Conservation (phyloP, 2,113 vertebrate species). For the Syngnathus floridae region DNA sequence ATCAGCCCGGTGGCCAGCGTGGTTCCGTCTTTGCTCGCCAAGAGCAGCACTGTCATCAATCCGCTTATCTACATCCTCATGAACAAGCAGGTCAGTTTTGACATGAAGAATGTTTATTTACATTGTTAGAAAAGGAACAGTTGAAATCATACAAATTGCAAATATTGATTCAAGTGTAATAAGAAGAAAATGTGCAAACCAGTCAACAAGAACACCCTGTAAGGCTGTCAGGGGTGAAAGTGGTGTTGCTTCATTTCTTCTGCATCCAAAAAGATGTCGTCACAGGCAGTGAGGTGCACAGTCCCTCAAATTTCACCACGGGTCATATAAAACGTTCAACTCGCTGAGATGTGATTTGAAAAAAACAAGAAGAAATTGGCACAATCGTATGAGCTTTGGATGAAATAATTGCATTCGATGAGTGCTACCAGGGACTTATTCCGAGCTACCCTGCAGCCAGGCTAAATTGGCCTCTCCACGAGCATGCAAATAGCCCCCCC, state of each 20-base stretch:
- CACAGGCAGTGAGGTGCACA: conserved; percentile 41
- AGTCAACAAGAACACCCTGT: conserved; percentile 40
- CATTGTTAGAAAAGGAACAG: conserved; percentile 44
- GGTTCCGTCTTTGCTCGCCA: conserved; percentile 78
- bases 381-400: conserved; percentile 42
- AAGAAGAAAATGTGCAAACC: conserved; percentile 44
- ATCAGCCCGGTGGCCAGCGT: conserved; percentile 74
- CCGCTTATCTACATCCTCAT: conserved; percentile 82
- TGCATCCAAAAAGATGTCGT: conserved; percentile 5
- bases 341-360: background rate
- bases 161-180: conserved; percentile 64
- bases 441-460: conserved; percentile 30
- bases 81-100: conserved; percentile 75
- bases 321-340: conserved; percentile 4
- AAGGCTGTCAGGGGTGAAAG: conserved; percentile 53
- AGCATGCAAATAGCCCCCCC: conserved; percentile 30
- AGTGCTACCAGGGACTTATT: conserved; percentile 26
- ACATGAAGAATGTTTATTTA: conserved; percentile 69
- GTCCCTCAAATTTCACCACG: background rate
- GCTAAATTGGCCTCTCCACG: conserved; percentile 20
- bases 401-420: conserved; percentile 25
- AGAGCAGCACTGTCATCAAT: conserved; percentile 83
- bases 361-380: conserved; percentile 30
- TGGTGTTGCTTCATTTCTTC: conserved; percentile 6
- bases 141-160: conserved; percentile 63